A percentile compares a stretch with the other conserved stretches of the same genome.
Conservation (phyloP, 2,888 invertebrate species). For the Penaeus monodon region DNA sequence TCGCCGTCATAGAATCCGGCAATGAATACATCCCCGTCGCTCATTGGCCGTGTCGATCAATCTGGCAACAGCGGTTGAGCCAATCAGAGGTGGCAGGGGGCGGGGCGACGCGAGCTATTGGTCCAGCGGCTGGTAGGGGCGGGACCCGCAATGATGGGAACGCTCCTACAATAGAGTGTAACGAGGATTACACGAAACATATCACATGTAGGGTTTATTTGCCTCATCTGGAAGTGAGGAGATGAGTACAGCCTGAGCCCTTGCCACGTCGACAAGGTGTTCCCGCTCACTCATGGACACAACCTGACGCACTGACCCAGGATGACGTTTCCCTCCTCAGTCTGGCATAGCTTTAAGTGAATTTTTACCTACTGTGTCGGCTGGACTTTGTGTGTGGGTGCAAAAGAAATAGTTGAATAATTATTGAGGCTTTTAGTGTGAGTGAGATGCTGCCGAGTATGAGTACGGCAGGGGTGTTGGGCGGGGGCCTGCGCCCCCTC, state of each 20-base stretch:
- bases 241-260: conserved; percentile 52
- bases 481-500: conserved; percentile 55
- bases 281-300: neutral
- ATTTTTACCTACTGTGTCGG: neutral
- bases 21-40: conserved; percentile 52
- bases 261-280: conserved; percentile 30
- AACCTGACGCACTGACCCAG: neutral
- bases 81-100: conserved; percentile 27
- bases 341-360: too few relatives aligned
- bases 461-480: conserved; percentile 48
- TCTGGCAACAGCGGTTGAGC: conserved; percentile 36
- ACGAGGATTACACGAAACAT: conserved; percentile 57
- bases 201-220: conserved; percentile 60
- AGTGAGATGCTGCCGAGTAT: conserved; percentile 58
- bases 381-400: conserved; percentile 10
- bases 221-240: conserved; percentile 55
- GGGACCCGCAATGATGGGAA: conserved; percentile 49
- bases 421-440: conserved; percentile 6
- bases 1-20: conserved; percentile 47
- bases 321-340: neutral
- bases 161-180: conserved; percentile 58
- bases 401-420: conserved; percentile 14
- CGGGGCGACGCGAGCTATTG: conserved; percentile 18
- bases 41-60: conserved; percentile 44
- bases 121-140: conserved; percentile 26